Evolutionary conservation across 2,113 vertebrate genomes (phyloP), one percentile per base, ranked within the genome.

Genomic region (Hylia prasina): DNA sequence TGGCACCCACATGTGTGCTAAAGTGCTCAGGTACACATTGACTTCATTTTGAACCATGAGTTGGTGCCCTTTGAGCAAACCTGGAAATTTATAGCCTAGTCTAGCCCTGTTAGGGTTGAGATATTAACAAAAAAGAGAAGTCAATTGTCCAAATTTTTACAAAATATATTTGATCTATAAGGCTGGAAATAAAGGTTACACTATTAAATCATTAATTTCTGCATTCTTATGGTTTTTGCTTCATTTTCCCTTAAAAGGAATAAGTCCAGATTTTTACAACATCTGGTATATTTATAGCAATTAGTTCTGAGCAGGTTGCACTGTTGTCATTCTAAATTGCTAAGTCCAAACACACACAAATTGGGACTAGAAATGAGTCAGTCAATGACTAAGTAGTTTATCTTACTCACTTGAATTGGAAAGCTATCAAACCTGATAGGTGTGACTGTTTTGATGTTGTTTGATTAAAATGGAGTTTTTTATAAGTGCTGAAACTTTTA

Each of bases 281-380:
- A 98, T 97, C 98, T 98, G 98, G 96, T 84, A 50, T 85, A 87
- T 97, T 98, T 97, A 97, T 95, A 94, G 92, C 89, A 98, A 98
- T 98, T 98, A 97, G 95, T 95, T 97, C 82, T 96, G 95, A 95
- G 90, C 95, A 97, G 94, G 73, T 96, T 97, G 89, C 76, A 84
- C 51, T 89, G 84, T 90, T 56, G 84, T 97, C 96, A 94, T 84
- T 90, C 73, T 89, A 79, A 94, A 97, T 94, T 96, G 89, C 39
- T 20, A 68, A 95, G 82, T 96, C 96, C 87, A 96, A 94, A 93
- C 89, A 91, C 88, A 91, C 42, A 97, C 96, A 96, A 95, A 97
- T 95, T 97, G 89, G 97, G 87, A 97, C 96, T 97, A 96, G 96
- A 92, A 97, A 96, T 98, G 25, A 98, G 98, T 97, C 97, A 97